Conservation (phyloP, 2,113 vertebrate genomes). For the Alethe castanea region DNA sequence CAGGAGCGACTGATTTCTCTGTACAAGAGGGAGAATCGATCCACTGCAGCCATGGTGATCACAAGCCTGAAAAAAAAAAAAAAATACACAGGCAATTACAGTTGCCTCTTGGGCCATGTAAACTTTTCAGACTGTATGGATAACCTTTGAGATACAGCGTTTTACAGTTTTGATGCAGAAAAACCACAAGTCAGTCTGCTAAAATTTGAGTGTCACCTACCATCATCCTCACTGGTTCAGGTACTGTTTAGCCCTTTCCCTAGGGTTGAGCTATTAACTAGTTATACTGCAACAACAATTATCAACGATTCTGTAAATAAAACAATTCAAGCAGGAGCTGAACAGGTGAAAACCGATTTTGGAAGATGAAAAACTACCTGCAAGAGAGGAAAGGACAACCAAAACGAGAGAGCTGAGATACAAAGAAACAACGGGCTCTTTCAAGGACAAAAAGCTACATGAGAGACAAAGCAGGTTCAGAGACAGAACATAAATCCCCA, state of each 20-base stretch:
- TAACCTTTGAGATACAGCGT: neutral
- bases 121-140: neutral
- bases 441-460: neutral
- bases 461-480: neutral
- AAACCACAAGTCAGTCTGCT: neutral
- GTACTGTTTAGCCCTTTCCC: neutral
- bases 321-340: neutral
- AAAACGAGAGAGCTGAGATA: neutral
- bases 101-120: fast-evolving
- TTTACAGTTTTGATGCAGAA: neutral
- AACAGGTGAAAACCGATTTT: neutral
- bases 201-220: neutral
- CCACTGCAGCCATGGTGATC: slow-evolving; percentile 88
- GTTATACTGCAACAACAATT: neutral
- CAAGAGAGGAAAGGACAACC: neutral
- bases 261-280: neutral
- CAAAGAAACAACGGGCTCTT: neutral
- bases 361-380: neutral
- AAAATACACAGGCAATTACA: neutral
- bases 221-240: neutral
- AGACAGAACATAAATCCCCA: neutral
- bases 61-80: neutral
- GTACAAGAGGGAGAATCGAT: slow-evolving; percentile 89
- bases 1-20: slow-evolving; percentile 87
- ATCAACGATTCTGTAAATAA: neutral